Percentiles rank a stretch among this genome's conserved stretches.
Evolutionary conservation across 2,888 invertebrate genomes (phyloP).

Genomic region (Drosophila cracens): DNA sequence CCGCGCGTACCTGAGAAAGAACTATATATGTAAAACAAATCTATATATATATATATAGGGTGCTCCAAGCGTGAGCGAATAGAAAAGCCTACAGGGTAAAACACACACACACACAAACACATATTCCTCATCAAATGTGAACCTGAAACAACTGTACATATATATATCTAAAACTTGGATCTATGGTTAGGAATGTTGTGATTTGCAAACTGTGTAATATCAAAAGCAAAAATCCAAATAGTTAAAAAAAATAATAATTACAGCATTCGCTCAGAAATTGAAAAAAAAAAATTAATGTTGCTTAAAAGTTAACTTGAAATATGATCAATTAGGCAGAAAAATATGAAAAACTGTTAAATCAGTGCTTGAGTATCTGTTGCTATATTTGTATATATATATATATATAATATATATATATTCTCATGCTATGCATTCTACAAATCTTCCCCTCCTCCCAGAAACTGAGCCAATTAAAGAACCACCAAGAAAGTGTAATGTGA

Average conservation of each 20-base stretch:
- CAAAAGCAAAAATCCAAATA: conserved; percentile 11
- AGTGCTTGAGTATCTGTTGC: conserved; percentile 11
- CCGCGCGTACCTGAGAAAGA: conserved; percentile 70
- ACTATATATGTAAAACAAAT: conserved; percentile 45
- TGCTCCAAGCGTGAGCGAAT: conserved; percentile 44
- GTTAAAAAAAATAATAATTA: neutral
- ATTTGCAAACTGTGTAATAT: conserved; percentile 31
- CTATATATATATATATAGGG: conserved; percentile 34
- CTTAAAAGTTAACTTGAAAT: neutral
- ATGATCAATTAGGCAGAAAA: neutral
- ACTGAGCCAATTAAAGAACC: conserved; percentile 58
- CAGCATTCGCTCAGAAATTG: neutral
- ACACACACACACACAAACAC: conserved; percentile 2
- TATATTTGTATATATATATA: conserved; percentile 19
- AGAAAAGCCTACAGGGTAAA: conserved; percentile 57
- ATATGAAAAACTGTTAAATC: neutral
- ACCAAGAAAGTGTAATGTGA: conserved; percentile 55
- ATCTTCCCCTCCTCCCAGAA: conserved; percentile 15
- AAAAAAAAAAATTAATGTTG: neutral
- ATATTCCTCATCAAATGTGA: conserved; percentile 38
- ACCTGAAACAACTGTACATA: conserved; percentile 48
- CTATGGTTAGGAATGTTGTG: conserved; percentile 28
- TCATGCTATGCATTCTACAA: conserved; percentile 5
- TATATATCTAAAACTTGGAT: conserved; percentile 33
- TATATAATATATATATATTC: conserved; percentile 7